Evolutionary conservation across 2,888 invertebrate genomes (phyloP).

Genomic region (Calameuta pallipes): DNA sequence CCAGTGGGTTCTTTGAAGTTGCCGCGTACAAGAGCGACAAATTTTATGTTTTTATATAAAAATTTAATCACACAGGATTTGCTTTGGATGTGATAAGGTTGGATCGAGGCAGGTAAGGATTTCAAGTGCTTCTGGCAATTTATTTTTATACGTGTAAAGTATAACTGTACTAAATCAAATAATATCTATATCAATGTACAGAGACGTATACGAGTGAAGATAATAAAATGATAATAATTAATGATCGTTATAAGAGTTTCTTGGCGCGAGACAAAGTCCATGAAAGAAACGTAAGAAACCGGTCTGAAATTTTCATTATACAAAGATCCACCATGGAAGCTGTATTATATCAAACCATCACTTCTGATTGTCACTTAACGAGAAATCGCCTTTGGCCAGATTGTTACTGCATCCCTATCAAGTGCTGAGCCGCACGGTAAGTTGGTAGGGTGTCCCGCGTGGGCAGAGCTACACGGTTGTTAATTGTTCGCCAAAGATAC

Average conservation of each 20-base stretch:
- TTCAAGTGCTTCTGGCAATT: neutral
- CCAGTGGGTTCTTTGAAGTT: neutral
- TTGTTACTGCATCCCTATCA: conserved; percentile 41
- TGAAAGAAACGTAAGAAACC: neutral
- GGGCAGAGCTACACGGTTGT: conserved; percentile 50
- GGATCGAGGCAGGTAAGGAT: neutral
- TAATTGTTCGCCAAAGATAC: conserved; percentile 59
- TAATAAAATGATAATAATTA: neutral
- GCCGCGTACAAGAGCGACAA: neutral
- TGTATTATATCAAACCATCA: conserved; percentile 52
- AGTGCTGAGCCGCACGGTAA: conserved; percentile 28
- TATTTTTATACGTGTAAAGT: neutral
- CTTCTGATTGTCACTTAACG: conserved; percentile 63
- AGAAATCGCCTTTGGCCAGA: conserved; percentile 57
- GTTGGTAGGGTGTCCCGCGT: conserved; percentile 33
- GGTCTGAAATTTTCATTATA: neutral
- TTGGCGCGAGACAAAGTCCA: neutral
- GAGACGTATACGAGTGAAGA: neutral
- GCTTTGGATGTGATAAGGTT: neutral
- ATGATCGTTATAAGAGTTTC: neutral
- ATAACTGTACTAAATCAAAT: neutral
- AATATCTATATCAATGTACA: neutral
- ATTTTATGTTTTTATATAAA: neutral
- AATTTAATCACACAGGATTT: neutral
- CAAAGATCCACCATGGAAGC: neutral